Evolutionary conservation across 2,888 invertebrate genomes (phyloP).

Genomic region (Ochropleura leucogaster): DNA sequence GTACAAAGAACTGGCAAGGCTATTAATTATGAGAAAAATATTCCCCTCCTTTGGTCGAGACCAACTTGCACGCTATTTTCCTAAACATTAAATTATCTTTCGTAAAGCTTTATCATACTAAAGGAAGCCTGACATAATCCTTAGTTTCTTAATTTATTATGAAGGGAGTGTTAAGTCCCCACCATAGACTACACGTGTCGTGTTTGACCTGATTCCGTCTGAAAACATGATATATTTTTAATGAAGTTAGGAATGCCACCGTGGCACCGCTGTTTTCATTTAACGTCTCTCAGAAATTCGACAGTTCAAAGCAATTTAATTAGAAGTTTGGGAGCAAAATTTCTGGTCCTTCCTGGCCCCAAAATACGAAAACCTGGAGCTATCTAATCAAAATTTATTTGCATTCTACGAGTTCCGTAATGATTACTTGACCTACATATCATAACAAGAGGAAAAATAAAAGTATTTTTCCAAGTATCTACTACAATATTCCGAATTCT

Average conservation of each 20-base stretch:
- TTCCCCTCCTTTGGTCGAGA: not conserved
- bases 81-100: constrained; percentile 7
- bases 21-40: constrained; percentile 27
- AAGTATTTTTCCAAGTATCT: constrained; percentile 14
- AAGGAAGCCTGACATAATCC: constrained; percentile 29
- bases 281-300: constrained; percentile 34
- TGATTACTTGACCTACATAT: constrained; percentile 25
- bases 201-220: constrained; percentile 58
- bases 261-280: constrained; percentile 20
- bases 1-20: constrained; percentile 7
- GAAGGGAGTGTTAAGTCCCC: constrained; percentile 34
- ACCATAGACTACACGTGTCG: constrained; percentile 53
- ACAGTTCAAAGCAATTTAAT: constrained; percentile 44
- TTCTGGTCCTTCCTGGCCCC: constrained; percentile 3
- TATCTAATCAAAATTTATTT: constrained; percentile 31
- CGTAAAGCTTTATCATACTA: constrained; percentile 5
- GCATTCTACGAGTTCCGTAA: constrained; percentile 8
- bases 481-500: constrained; percentile 18
- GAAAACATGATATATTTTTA: constrained; percentile 21
- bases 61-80: not conserved
- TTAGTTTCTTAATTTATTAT: constrained; percentile 43
- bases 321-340: constrained; percentile 19
- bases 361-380: constrained; percentile 23
- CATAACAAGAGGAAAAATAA: constrained; percentile 31
- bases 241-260: constrained; percentile 15